Conservation (phyloP, 2,113 vertebrate species). For the Setophaga petechia region DNA sequence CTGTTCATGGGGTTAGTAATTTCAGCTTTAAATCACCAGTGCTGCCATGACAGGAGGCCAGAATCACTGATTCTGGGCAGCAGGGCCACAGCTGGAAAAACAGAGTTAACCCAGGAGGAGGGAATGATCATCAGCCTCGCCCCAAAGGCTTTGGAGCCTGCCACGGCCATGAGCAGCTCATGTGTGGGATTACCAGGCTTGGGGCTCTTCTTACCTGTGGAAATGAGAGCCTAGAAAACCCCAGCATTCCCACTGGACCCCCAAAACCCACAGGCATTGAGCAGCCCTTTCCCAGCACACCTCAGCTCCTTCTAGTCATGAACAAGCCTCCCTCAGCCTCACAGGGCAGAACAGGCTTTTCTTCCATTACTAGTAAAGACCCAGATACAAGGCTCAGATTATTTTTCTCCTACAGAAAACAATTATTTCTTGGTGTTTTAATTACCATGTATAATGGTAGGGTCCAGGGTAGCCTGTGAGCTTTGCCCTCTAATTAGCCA, state of each 20-base stretch:
- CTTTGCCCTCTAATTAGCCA: constrained; percentile 59
- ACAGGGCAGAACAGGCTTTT: not conserved
- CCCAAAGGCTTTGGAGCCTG: not conserved
- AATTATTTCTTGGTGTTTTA: constrained; percentile 31
- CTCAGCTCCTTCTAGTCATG: not conserved
- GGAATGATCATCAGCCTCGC: not conserved
- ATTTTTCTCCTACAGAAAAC: constrained; percentile 10
- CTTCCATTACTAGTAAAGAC: not conserved
- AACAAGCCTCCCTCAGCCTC: not conserved
- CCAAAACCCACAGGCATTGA: not conserved
- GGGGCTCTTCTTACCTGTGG: not conserved
- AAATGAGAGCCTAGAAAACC: not conserved
- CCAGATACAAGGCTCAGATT: not conserved
- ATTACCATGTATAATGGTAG: constrained; percentile 35
- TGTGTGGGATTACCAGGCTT: not conserved
- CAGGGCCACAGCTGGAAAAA: not conserved
- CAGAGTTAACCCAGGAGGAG: not conserved
- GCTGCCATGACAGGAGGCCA: not conserved
- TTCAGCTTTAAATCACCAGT: not conserved
- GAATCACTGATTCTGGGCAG: not conserved
- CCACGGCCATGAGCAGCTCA: fast-evolving
- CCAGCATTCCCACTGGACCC: not conserved
- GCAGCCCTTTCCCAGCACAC: not conserved
- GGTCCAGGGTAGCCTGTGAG: not conserved
- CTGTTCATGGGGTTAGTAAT: not conserved